These are phyloP conservation scores for Podocnemis expansa DNA, from an alignment of 2,113 vertebrate species.

Conservation along the genomic window DNA sequence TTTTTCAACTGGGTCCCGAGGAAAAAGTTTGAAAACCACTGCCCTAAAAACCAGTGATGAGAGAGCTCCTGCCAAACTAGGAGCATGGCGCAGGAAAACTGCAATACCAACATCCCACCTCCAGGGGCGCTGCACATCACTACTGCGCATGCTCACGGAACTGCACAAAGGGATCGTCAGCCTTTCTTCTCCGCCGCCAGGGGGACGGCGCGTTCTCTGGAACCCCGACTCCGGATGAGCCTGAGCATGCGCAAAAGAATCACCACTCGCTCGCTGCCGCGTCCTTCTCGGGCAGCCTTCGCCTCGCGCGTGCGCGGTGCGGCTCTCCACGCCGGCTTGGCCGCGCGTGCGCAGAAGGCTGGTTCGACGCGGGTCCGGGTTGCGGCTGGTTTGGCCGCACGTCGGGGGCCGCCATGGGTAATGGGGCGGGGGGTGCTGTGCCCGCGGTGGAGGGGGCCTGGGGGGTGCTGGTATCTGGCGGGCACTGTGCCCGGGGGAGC, in stretches of 20 bases:
- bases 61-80: no score
- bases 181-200: not conserved
- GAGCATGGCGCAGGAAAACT: not conserved
- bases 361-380: conserved; percentile 6
- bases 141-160: not conserved
- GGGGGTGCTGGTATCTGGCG: not conserved
- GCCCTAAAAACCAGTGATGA: no score
- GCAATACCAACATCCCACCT: not conserved
- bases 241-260: not conserved
- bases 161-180: no score
- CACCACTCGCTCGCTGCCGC: not conserved
- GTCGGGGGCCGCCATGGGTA: conserved; percentile 67
- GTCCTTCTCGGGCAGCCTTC: not conserved
- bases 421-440: not conserved
- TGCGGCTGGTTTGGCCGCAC: not conserved
- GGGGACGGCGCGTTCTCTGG: not conserved
- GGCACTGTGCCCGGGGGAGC: not conserved
- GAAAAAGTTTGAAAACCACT: no score
- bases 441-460: not conserved
- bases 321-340: not conserved
- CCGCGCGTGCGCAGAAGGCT: conserved; percentile 17
- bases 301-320: not conserved
- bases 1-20: no score
- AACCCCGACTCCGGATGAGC: no score
- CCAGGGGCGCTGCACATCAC: not conserved